Conservation (phyloP, 2,888 invertebrate genomes). For the Andrena marginata region DNA sequence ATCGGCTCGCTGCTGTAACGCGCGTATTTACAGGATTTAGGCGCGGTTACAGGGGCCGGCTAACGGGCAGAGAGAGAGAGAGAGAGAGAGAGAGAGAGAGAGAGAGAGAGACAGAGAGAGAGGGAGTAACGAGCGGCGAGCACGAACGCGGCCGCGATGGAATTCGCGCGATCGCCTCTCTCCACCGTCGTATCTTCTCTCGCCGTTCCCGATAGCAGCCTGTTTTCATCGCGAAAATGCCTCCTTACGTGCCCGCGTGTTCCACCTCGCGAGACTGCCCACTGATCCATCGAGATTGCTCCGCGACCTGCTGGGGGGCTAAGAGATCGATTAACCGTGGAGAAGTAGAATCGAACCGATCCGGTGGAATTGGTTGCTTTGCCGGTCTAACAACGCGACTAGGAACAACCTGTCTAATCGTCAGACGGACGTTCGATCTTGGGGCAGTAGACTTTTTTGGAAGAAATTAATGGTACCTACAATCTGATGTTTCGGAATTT, state of each 20-base stretch:
- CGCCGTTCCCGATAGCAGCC: conserved; percentile 23
- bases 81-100: conserved; percentile 43
- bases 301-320: not conserved
- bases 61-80: conserved; percentile 43
- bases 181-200: conserved; percentile 34
- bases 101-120: conserved; percentile 25
- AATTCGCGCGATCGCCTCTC: conserved; percentile 65
- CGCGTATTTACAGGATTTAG: conserved; percentile 65
- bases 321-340: not conserved
- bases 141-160: conserved; percentile 64
- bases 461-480: not conserved
- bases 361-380: not conserved
- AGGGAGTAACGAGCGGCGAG: conserved; percentile 56
- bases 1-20: conserved; percentile 59
- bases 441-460: not conserved
- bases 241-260: conserved; percentile 19
- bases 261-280: not conserved
- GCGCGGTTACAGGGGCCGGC: conserved; percentile 60
- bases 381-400: too few relatives aligned
- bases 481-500: not conserved
- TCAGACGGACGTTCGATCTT: not conserved
- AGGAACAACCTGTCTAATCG: too few relatives aligned
- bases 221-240: conserved; percentile 46
- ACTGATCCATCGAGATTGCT: conserved; percentile 20
- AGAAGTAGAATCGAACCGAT: not conserved